Evolutionary conservation across 1,140 invertebrate genomes (phyloP).

Genomic region (Campoletis sonorensis): DNA sequence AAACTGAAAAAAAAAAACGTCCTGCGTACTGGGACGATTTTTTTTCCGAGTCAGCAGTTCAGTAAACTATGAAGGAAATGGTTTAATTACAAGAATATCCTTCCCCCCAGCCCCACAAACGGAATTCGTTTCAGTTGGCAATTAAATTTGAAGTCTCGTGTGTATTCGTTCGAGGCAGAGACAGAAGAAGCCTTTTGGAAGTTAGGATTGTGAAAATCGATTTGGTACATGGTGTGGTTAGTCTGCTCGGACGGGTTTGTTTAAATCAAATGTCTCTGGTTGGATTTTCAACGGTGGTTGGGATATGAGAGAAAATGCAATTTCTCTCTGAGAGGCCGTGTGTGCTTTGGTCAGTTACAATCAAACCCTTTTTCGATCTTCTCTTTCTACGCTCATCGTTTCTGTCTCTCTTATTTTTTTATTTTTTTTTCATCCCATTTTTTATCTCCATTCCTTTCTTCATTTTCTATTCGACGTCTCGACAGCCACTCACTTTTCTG

Average conservation of each 20-base stretch:
- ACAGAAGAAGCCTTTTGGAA: neutral
- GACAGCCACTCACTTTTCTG: conserved; percentile 1
- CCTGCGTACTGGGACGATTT: too few relatives aligned
- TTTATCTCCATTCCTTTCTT: neutral
- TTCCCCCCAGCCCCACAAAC: neutral
- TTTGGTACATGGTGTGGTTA: neutral
- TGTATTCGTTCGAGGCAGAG: neutral
- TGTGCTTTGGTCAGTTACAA: conserved; percentile 14
- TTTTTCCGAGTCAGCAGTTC: too few relatives aligned
- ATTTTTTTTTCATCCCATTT: neutral
- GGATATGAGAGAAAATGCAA: conserved; percentile 3
- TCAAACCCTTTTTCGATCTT: conserved; percentile 14
- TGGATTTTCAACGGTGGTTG: neutral
- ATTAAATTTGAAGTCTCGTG: neutral
- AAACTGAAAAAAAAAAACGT: too few relatives aligned
- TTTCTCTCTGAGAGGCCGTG: conserved; percentile 1
- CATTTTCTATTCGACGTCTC: neutral
- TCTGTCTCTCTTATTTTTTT: neutral
- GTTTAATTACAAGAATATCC: neutral
- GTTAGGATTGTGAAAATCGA: neutral
- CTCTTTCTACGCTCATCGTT: neutral
- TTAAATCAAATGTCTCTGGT: neutral
- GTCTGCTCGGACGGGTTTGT: conserved; percentile 17
- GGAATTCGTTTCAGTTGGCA: neutral
- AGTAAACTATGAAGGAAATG: neutral